Base-by-base conservation (phyloP, 2,113 vertebrate genomes). In the Grammomys surdaster region DNA sequence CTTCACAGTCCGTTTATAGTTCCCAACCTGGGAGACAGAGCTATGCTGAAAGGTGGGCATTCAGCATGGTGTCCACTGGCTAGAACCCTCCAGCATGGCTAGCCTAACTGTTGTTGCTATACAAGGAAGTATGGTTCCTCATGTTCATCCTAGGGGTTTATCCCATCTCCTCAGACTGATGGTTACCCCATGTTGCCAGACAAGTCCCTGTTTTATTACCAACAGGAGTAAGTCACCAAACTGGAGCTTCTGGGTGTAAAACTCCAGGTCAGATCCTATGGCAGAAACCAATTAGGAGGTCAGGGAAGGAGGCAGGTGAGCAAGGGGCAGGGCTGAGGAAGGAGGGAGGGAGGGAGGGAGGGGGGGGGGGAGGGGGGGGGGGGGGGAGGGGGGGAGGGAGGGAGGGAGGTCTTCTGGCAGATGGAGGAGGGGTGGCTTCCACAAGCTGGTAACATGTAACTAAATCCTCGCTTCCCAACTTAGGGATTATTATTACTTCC, bases 1-100 rank as follows among this genome's bases (percentile, higher is more conserved):
- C 96, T 99, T 99, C 28, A 99, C 99, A 0, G 99, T 98, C 10
- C 99, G 98, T 97, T 99, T 99, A 97, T 99, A 99, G 98, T 99
- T 99, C 7, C 99, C 99, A 72, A 99, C 98, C 99, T 99, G 92
- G 1, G 77, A 93, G 91, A 89, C 92, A 85, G 88, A 92, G 46
- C 2, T 26, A 26, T 0, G 2, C 36, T 0, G n/a, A 72, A 95
- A 90, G 88, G 81, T 1, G 0, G 33, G 43, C 13, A 5, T n/a
- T 20, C 33, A 19, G 69, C 63, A 58, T 28, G 17, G 88, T 10
- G 43, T 16, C 36, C 33, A n/a, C 31, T n/a, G 40, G 51, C 28
- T 65, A 67, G 65, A 26, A 26, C 54, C 54, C 89, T 65, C n/a
- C 2, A 1, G 31, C n/a, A 43, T 9, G 26, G 75, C 4, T 7